Conservation (phyloP, 2,888 invertebrate species). For the Perizoma flavofasciatum region DNA sequence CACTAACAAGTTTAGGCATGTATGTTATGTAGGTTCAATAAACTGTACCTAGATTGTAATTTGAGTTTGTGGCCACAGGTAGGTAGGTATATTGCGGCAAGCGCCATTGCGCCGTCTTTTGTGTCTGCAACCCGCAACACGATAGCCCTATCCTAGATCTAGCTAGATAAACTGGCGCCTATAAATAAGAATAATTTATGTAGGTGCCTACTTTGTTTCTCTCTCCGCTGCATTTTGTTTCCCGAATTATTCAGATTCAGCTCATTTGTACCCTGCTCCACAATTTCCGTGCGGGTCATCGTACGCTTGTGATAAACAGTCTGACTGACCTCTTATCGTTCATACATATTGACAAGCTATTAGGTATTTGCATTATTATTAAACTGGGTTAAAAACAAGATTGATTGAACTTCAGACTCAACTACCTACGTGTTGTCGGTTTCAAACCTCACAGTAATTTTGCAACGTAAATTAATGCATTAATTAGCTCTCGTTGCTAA, state of each 20-base stretch:
- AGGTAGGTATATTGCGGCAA: constrained; percentile 38
- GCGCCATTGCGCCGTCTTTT: constrained; percentile 39
- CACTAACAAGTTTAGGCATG: too few species aligned
- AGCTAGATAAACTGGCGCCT: constrained; percentile 19
- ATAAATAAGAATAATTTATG: neutral
- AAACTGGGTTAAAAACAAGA: constrained; percentile 26
- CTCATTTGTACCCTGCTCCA: constrained; percentile 4
- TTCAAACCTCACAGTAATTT: constrained; percentile 46
- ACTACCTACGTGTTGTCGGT: constrained; percentile 41
- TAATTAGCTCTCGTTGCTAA: constrained; percentile 46
- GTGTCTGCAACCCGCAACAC: constrained; percentile 51
- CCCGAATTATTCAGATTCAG: constrained; percentile 19
- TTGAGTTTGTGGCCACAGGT: constrained; percentile 41
- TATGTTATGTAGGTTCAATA: constrained; percentile 10
- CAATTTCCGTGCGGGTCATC: constrained; percentile 20
- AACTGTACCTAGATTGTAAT: constrained; percentile 40
- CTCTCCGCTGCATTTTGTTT: constrained; percentile 6
- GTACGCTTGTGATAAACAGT: constrained; percentile 30
- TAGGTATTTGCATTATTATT: constrained; percentile 42
- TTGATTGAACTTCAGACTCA: constrained; percentile 20
- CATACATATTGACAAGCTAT: constrained; percentile 28
- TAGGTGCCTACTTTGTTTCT: neutral
- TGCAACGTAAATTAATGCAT: constrained; percentile 53
- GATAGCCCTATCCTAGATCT: constrained; percentile 41
- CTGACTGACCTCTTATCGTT: constrained; percentile 59